Evolutionary conservation across 2,888 invertebrate species (phyloP).

Genomic region (Lithosia quadra): DNA sequence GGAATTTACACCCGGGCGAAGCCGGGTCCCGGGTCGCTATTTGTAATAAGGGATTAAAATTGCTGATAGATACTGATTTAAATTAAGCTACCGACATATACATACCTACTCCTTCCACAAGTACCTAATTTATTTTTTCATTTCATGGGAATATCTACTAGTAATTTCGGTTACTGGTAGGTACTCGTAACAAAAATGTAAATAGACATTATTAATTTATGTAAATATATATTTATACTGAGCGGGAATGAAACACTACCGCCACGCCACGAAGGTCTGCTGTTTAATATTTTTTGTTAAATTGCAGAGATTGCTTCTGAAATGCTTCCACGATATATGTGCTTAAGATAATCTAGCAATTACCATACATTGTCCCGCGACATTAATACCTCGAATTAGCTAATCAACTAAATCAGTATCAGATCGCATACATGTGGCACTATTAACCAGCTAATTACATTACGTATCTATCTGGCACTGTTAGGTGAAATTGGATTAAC

Average conservation of each 20-base stretch:
- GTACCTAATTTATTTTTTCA: no score
- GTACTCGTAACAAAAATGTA: no score
- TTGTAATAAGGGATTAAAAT: no score
- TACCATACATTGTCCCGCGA: slow-evolving; percentile 5
- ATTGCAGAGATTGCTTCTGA: background rate
- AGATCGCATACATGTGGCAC: slow-evolving; percentile 11
- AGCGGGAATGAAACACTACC: background rate
- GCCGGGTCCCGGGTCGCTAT: no score
- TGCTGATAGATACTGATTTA: no score
- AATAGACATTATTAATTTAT: no score
- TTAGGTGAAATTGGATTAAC: slow-evolving; percentile 13
- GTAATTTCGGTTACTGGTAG: no score
- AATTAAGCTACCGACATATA: no score
- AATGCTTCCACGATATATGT: background rate
- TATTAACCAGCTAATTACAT: slow-evolving; percentile 19
- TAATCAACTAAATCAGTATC: slow-evolving; percentile 25
- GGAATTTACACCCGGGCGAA: no score
- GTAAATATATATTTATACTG: background rate
- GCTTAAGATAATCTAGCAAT: slow-evolving; percentile 13
- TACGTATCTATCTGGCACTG: slow-evolving; percentile 16
- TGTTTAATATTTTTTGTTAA: background rate
- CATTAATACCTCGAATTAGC: slow-evolving; percentile 17
- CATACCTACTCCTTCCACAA: no score
- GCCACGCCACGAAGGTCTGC: background rate
- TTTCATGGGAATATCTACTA: no score